Base-by-base conservation (phyloP, 64 coral and sea anemone species). In the Pachyseris speciosa region DNA sequence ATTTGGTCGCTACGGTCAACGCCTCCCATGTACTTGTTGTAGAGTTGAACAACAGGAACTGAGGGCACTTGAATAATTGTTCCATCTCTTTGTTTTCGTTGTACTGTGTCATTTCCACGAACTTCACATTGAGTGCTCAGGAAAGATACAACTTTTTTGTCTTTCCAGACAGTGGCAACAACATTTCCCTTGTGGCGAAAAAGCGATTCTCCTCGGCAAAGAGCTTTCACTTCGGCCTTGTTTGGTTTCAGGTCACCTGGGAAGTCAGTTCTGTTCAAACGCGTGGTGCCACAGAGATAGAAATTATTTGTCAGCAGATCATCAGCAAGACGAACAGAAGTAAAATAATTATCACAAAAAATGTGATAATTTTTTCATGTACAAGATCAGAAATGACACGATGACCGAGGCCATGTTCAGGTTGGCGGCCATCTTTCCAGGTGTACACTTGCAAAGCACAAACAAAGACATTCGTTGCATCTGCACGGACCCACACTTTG, bases 21-120 rank as follows among this genome's bases (percentile, higher is more conserved):
- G n/a, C n/a, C n/a, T n/a, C n/a, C n/a, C n/a, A n/a, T 86, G 66
- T 41, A 37, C 34, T 87, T 72, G 84, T 87, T 87, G 84, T 87
- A 72, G 5, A 72, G 83, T 28, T 53, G 30, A 25, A 86, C 67
- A 26, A 87, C 66, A 22, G 66, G 65, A 87, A 70, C 17, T 12
- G 65, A 47, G 4, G 12, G 64, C 37, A 31, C 50, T 41, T 68
- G 41, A 16, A 50, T n/a, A 45, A 67, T 30, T 48, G 42, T 49
- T 12, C 84, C 43, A 22, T 38, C 67, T 72, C 31, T 49, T 28
- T 86, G n/a, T 39, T 52, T 86, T 67, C 1, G 37, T 10, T 26
- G 2, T 12, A 69, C 59, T 26, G 84, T 86, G 17, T 86, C 25
- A 7, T 43, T 30, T 36, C 65, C 84, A 26, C 20, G 10, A 9